Conservation (phyloP, 2,888 invertebrate genomes). For the Chymomyza amoena region DNA sequence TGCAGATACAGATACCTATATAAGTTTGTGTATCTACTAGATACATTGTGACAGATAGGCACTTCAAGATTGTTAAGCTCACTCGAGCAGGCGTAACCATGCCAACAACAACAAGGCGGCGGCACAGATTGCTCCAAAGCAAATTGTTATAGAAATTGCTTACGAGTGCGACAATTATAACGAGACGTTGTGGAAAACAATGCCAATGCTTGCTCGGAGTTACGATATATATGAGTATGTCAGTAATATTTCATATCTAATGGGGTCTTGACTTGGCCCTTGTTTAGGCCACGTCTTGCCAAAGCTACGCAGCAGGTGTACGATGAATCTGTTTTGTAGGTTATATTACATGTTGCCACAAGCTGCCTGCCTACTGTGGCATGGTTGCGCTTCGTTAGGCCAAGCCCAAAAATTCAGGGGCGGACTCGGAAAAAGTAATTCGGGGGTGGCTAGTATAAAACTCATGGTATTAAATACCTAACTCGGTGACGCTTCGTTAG, state of each 20-base stretch:
- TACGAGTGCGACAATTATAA: conserved; percentile 56
- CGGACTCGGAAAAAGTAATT: too few relatives aligned
- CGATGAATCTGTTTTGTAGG: not conserved
- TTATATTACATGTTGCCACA: not conserved
- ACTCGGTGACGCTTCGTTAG: too few relatives aligned
- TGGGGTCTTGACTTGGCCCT: not conserved
- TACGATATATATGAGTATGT: too few relatives aligned
- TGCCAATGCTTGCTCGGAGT: conserved; percentile 34
- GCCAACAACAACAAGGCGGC: conserved; percentile 59
- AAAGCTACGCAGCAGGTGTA: not conserved
- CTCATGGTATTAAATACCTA: too few relatives aligned
- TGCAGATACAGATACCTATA: too few relatives aligned
- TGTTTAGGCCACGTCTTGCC: not conserved
- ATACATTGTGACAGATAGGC: conserved; percentile 12
- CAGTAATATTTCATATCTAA: not conserved
- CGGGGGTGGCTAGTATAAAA: too few relatives aligned
- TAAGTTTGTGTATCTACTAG: conserved; percentile 2
- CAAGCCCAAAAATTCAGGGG: not conserved
- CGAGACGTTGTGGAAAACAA: conserved; percentile 56
- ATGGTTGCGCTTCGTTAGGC: not conserved
- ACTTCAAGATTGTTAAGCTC: conserved; percentile 5
- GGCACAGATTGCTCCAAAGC: conserved; percentile 52
- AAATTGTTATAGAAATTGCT: conserved; percentile 39
- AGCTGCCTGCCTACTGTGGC: not conserved
- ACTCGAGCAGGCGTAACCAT: conserved; percentile 44